These are phyloP conservation scores for Dasyprocta punctata DNA, from an alignment of 2,113 vertebrate genomes.

Conservation along the genomic window DNA sequence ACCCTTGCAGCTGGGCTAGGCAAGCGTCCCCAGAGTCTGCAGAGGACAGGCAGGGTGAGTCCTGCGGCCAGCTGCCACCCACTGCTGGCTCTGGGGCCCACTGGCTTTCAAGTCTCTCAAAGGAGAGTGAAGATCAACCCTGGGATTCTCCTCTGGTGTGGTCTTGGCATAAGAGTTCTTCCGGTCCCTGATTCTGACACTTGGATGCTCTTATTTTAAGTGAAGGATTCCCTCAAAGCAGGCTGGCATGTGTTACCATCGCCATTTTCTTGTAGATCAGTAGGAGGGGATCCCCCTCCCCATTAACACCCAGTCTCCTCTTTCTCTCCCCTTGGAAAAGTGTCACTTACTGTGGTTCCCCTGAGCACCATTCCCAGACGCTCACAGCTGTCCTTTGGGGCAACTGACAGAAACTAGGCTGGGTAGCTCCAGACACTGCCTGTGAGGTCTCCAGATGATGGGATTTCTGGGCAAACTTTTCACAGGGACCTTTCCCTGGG, in stretches of 20 bases:
- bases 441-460: slow-evolving; percentile 49
- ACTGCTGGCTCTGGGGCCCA: background rate
- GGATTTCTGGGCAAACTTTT: background rate
- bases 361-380: background rate
- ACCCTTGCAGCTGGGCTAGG: background rate
- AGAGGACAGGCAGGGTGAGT: fast-evolving
- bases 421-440: background rate
- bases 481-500: background rate
- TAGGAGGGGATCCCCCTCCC: background rate
- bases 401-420: slow-evolving; percentile 40
- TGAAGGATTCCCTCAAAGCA: no score
- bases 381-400: background rate
- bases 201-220: background rate
- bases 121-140: background rate
- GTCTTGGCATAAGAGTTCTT: fast-evolving
- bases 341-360: background rate
- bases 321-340: background rate
- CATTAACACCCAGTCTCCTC: background rate
- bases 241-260: fast-evolving
- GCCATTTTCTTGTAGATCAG: background rate
- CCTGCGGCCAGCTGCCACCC: background rate
- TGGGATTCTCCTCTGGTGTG: no score
- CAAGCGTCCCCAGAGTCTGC: background rate
- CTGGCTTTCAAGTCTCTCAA: background rate
- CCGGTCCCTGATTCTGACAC: background rate